These are phyloP conservation scores for Leuciscus waleckii DNA, from an alignment of 2,797 vertebrate genomes.

Conservation along the genomic window DNA sequence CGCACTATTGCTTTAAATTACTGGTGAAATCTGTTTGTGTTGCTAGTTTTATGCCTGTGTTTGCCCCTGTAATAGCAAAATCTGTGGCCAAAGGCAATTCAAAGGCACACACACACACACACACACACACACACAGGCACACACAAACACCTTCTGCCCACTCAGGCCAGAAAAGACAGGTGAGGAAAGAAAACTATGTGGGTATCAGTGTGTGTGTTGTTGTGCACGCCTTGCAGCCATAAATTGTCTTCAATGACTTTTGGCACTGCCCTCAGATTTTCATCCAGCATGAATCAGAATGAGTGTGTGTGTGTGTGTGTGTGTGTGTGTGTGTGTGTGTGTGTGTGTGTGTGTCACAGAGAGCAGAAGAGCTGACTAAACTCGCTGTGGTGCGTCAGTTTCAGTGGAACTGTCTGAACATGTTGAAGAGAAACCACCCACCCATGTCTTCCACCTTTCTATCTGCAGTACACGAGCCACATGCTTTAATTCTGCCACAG, in stretches of 20 bases:
- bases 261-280: constrained; percentile 29
- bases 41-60: neutral
- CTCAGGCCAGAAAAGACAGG: constrained; percentile 1
- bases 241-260: constrained; percentile 30
- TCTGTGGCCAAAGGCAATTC: neutral
- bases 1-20: neutral
- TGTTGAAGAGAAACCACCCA: constrained; percentile 66
- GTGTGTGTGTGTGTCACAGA: constrained; percentile 34
- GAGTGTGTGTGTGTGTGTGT: neutral
- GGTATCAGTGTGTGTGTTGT: neutral
- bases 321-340: neutral
- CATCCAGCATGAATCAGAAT: constrained; percentile 22
- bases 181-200: constrained; percentile 9
- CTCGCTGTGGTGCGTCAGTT: constrained; percentile 70
- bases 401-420: constrained; percentile 75
- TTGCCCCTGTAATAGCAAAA: neutral
- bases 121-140: neutral
- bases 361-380: constrained; percentile 48
- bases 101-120: neutral
- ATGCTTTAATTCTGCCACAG: neutral
- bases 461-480: neutral
- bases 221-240: constrained; percentile 34
- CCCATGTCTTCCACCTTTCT: constrained; percentile 30
- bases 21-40: neutral
- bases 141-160: neutral